Evolutionary conservation across 1,140 invertebrate species (phyloP).

Genomic region (Diabrotica virgifera): DNA sequence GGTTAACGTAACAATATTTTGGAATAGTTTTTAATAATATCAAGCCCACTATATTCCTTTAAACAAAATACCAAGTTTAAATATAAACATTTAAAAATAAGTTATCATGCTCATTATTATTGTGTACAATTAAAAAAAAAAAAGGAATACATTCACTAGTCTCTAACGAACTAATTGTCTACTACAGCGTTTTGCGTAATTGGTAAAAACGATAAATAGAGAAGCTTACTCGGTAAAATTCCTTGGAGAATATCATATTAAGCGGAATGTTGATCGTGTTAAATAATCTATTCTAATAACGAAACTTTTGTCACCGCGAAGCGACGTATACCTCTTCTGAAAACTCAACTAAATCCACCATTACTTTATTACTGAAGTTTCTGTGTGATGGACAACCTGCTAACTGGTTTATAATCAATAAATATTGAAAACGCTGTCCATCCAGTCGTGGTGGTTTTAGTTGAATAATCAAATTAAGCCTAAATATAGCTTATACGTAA

Average conservation of each 20-base stretch:
- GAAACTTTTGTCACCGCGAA: too few species aligned
- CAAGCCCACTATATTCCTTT: too few species aligned
- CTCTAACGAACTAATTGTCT: too few species aligned
- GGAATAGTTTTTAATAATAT: too few species aligned
- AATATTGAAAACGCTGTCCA: neutral
- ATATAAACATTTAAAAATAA: too few species aligned
- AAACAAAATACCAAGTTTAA: too few species aligned
- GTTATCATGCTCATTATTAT: too few species aligned
- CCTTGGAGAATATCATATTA: neutral
- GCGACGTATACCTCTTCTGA: neutral
- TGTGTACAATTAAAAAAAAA: too few species aligned
- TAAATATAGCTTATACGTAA: neutral
- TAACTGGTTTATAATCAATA: neutral
- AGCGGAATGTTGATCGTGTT: neutral
- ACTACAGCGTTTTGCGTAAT: too few species aligned
- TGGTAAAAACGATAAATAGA: too few species aligned
- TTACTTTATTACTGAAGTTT: neutral
- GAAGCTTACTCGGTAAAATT: neutral
- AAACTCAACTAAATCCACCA: neutral
- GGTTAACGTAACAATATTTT: too few species aligned
- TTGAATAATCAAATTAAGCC: conserved; percentile 3
- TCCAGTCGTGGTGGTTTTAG: neutral
- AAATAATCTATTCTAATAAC: neutral
- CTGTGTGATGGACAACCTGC: neutral
- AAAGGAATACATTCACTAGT: too few species aligned